Evolutionary conservation across 1,140 invertebrate genomes (phyloP), one percentile per base, ranked within the genome.

Genomic region (Globodera rostochiensis): DNA sequence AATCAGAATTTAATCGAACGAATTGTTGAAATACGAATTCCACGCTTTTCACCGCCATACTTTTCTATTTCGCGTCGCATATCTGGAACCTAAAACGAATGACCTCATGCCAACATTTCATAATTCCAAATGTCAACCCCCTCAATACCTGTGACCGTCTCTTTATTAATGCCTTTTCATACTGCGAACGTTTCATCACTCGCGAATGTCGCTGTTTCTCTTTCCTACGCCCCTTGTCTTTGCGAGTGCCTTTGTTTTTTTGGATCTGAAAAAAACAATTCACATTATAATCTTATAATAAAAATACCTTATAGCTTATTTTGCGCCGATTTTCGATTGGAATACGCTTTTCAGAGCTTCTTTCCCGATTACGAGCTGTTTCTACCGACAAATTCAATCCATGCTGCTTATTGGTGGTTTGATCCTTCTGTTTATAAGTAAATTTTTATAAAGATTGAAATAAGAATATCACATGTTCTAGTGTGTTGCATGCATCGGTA

Each of bases 21-120:
- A 19, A 84, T 64, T 25, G 77, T 79, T 15, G 47, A 64, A 9
- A 83, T 70, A 57, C 74, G 50, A 73, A 85, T 85, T 15, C 84
- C 84, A 50, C 84, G 50, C 47, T 83, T 83, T 82, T 85, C 84
- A 60, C 84, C 84, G n/a, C 53, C 83, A 66, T 85, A 85, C 36
- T 77, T 85, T 8, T 15, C 25, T 7, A 80, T 50, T 67, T 85
- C 84, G 3, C 80, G 71, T 15, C 76, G 21, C 9, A 85, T 67
- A 46, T 85, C 82, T 21, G 84, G 84, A 0, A 84, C 83, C 77
- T 79, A 25, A 21, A 1, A 36, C n/a, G 9, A 45, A 75, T 13
- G 36, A 36, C 36, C 36, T 36, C 36, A 36, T 36, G 1, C 36
- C 36, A 36, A 36, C 25, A 36, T 36, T 36, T 36, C 36, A 36